Evolutionary conservation across 2,797 vertebrate genomes (phyloP).

Genomic region (Chelonia mydas): DNA sequence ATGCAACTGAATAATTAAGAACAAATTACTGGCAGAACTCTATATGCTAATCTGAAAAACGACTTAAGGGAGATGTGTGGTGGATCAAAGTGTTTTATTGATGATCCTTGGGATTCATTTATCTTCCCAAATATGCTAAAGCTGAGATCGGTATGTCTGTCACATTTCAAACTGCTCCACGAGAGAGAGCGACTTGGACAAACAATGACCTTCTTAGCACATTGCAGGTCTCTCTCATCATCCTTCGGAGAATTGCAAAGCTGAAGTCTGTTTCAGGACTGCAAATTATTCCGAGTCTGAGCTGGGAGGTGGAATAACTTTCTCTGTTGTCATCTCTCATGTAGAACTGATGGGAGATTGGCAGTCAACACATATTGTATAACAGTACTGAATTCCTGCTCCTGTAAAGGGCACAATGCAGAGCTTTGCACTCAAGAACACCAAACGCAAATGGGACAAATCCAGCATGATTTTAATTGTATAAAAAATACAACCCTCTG

Average conservation of each 20-base stretch:
- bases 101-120: constrained; percentile 50
- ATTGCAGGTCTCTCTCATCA: not conserved
- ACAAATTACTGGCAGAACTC: constrained; percentile 25
- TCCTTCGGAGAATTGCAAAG: constrained; percentile 55
- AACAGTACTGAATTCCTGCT: not conserved
- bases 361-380: not conserved
- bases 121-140: constrained; percentile 50
- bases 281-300: constrained; percentile 9
- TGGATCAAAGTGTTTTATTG: constrained; percentile 54
- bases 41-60: constrained; percentile 40
- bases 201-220: constrained; percentile 44
- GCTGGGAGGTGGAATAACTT: not conserved
- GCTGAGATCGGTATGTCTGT: constrained; percentile 28
- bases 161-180: constrained; percentile 51
- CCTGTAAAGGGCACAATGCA: not conserved
- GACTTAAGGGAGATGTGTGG: constrained; percentile 1
- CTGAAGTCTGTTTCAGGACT: constrained; percentile 31
- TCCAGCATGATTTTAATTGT: not conserved
- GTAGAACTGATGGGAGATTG: not conserved
- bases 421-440: not conserved
- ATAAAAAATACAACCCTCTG: not conserved
- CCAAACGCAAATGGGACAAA: not conserved
- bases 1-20: not conserved
- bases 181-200: constrained; percentile 30
- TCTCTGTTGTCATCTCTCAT: not conserved